Base-by-base conservation (phyloP, 2,113 vertebrate species). In the Melospiza melodia region DNA sequence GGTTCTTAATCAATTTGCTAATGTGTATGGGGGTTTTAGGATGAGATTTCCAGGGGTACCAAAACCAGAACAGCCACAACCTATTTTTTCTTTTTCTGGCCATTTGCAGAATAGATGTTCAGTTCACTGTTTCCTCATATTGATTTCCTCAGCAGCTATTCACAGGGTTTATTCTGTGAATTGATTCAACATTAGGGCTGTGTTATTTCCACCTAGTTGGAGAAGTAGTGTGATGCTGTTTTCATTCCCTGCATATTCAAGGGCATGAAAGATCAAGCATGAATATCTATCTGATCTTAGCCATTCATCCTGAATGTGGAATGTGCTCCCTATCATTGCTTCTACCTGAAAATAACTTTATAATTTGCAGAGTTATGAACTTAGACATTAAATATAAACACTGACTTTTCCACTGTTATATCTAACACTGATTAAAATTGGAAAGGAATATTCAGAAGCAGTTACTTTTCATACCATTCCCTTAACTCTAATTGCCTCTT, bases 161-260 rank as follows among this genome's bases (percentile, higher is more conserved):
- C 83, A 78, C 69, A 61, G 58, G 15, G 62, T 91, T 95, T 91
- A 55, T 91, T 87, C 73, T 93, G 86, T 75, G 89, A 91, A 94
- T 61, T 81, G 87, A 92, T 91, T 94, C 80, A 79, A 54, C 77
- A 78, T 89, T 84, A 91, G 69, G 23, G 75, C 62, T 76, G 16
- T 68, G 58, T 83, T 82, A 73, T 91, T 97, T 82, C 73, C 81
- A 87, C 52, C 35, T 81, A 58, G 63, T 22, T 4, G 12, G 77
- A 91, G 74, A 79, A 85, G 81, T 67, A 94, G 85, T 44, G 49
- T 62, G 54, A 81, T 84, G 69, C 74, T 94, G 80, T 74, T 89
- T 91, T 63, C 54, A 81, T 68, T 77, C 65, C 33, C 73, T 84
- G 57, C 52, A 31, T 87, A 94, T 74, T 90, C 84, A 89, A 96